Evolutionary conservation across 2,797 vertebrate genomes (phyloP).

Genomic region (Ficedula albicollis): DNA sequence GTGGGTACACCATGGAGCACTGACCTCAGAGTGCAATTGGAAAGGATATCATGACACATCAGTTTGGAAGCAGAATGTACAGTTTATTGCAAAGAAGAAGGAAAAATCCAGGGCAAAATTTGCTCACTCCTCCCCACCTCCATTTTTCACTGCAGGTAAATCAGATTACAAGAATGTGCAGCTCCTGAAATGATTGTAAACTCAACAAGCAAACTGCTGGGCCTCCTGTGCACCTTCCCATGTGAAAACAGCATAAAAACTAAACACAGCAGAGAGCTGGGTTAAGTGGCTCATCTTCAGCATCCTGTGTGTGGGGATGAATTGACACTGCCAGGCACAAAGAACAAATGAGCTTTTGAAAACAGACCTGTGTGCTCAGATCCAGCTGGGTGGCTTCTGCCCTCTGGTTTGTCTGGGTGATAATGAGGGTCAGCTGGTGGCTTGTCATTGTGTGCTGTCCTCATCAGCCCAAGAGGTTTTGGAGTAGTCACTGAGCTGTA

Average conservation of each 20-base stretch:
- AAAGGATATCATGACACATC: neutral
- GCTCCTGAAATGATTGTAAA: neutral
- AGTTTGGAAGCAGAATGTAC: neutral
- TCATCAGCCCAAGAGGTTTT: neutral
- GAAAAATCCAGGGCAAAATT: neutral
- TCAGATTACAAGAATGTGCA: neutral
- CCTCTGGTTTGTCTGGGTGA: neutral
- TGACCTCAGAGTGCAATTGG: neutral
- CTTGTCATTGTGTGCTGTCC: neutral
- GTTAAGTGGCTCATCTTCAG: neutral
- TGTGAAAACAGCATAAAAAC: neutral
- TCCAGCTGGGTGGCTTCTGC: neutral
- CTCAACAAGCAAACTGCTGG: neutral
- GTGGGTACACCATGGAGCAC: neutral
- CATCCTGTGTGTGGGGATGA: neutral
- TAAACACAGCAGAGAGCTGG: neutral
- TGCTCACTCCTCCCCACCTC: neutral
- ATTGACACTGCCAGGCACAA: neutral
- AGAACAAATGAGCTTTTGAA: neutral
- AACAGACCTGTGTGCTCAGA: neutral
- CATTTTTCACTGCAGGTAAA: neutral
- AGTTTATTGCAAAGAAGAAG: neutral
- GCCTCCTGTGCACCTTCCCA: neutral
- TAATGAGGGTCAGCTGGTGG: neutral
- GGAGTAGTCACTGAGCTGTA: neutral